Base-by-base conservation (phyloP, 1,140 invertebrate genomes). In the Drosophila nebulosa region DNA sequence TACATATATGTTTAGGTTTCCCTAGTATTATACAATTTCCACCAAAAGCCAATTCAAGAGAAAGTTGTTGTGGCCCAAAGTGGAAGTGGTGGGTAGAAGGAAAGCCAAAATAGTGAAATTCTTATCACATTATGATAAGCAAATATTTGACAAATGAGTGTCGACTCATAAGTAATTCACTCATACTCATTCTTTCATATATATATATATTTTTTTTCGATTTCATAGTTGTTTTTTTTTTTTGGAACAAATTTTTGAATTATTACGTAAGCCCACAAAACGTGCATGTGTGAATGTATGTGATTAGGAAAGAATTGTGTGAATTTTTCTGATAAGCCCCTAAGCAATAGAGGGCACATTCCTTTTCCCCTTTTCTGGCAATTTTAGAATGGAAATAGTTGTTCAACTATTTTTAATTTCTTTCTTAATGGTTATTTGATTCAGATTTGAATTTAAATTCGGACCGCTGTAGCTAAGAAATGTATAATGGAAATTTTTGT, bases 91-190 rank as follows among this genome's bases (percentile, higher is more conserved):
- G 27, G 27, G 5, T 0, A 7, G 27, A 9, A 21, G 12, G 14
- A 16, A 16, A 42, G 14, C 16, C 16, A 46, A 46, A 46, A 46
- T 21, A 21, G 39, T 21, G 39, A 46, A 46, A 9, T 21, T 74
- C 50, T 74, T 74, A 75, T 75, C 67, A 9, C 18, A 9, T 26
- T 35, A 16, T 51, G 57, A 79, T 76, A 36, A 58, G 64, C 12
- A 69, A 74, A 69, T 75, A 75, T 75, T 75, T 75, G 57, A 24
- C 26, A 58, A 75, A 53, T 75, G 73, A 75, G 51, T 66, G 26
- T 4, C 35, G 16, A 36, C 32, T 35, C 18, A 58, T 18, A 55
- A 9, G 14, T 21, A 55, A 30, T 55, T 55, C 16, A 55, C 52
- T 16, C 52, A 55, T 30, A 55, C 52, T 16, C 52, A 55, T 30